Evolutionary conservation across 2,113 vertebrate genomes (phyloP).

Genomic region (Orientallactaga bullata): DNA sequence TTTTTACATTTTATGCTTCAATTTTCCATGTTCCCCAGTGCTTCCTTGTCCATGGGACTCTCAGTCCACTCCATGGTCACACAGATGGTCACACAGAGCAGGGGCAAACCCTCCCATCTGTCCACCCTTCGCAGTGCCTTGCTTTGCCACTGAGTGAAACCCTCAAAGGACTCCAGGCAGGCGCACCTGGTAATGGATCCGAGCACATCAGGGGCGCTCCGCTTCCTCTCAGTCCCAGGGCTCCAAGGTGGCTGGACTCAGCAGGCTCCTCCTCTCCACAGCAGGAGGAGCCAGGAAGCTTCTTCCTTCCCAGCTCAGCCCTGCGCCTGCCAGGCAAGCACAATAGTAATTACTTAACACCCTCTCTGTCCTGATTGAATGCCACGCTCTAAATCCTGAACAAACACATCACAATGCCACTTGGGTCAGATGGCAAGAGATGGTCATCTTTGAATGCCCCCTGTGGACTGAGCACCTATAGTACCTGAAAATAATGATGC

Average conservation of each 20-base stretch:
- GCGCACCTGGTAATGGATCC: neutral
- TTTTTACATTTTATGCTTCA: neutral
- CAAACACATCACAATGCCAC: conserved; percentile 87
- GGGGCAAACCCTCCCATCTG: neutral
- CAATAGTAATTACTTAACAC: conserved; percentile 88
- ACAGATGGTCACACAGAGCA: too few species aligned
- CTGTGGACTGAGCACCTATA: conserved; percentile 86
- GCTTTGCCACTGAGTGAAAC: neutral
- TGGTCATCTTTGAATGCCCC: conserved; percentile 87
- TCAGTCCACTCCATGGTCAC: neutral
- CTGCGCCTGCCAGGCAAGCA: conserved; percentile 83
- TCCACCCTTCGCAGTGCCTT: neutral
- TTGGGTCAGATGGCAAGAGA: conserved; percentile 85
- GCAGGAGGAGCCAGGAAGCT: neutral
- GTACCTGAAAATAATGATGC: conserved; percentile 86
- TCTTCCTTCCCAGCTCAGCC: conserved; percentile 77
- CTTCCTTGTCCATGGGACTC: neutral
- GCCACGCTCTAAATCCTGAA: conserved; percentile 90
- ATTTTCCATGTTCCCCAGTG: neutral
- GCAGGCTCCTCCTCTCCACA: conserved; percentile 49
- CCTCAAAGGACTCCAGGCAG: neutral
- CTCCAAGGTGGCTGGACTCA: conserved; percentile 59
- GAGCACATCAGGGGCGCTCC: neutral
- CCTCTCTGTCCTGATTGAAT: conserved; percentile 88
- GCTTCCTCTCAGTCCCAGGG: neutral